Percentiles rank a stretch among this genome's conserved stretches.
Conservation (phyloP, 2,888 invertebrate genomes). For the Drosophila cracens region DNA sequence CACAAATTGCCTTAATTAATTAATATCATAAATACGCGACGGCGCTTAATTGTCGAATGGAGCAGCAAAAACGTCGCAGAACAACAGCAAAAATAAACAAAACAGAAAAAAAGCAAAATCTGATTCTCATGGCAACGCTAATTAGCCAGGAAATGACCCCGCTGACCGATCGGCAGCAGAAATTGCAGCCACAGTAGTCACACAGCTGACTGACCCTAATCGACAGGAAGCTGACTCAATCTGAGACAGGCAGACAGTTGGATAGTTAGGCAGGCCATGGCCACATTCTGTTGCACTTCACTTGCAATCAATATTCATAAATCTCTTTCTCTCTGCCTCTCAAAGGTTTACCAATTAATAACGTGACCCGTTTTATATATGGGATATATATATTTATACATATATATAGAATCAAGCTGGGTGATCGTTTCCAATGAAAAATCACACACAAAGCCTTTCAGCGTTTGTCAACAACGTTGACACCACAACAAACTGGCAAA, state of each 20-base stretch:
- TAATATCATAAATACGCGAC: constrained; percentile 80
- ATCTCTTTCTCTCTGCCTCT: constrained; percentile 47
- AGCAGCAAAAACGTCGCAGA: constrained; percentile 29
- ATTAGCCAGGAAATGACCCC: constrained; percentile 84
- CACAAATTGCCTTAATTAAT: constrained; percentile 79
- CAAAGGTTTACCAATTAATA: constrained; percentile 79
- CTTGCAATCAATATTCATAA: constrained; percentile 80
- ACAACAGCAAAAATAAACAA: constrained; percentile 28
- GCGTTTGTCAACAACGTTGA: constrained; percentile 74
- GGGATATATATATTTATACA: neutral
- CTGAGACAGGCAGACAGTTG: constrained; percentile 38
- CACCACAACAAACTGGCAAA: constrained; percentile 51
- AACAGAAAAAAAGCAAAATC: constrained; percentile 20
- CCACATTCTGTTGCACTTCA: constrained; percentile 65
- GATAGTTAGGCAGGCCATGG: constrained; percentile 41
- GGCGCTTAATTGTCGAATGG: constrained; percentile 71
- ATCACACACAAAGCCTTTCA: constrained; percentile 80
- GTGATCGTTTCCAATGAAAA: constrained; percentile 80
- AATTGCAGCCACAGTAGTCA: constrained; percentile 47
- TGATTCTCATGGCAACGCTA: constrained; percentile 68
- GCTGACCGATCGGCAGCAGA: constrained; percentile 65
- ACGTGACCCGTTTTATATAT: constrained; percentile 75
- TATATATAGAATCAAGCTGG: constrained; percentile 70
- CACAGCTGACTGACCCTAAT: constrained; percentile 78
- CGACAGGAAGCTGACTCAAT: constrained; percentile 81